A percentile compares a stretch with the other conserved stretches of the same genome.
These are phyloP conservation scores for Siderastrea siderea DNA, from an alignment of 92 coral and sea anemone species.

Conservation along the genomic window DNA sequence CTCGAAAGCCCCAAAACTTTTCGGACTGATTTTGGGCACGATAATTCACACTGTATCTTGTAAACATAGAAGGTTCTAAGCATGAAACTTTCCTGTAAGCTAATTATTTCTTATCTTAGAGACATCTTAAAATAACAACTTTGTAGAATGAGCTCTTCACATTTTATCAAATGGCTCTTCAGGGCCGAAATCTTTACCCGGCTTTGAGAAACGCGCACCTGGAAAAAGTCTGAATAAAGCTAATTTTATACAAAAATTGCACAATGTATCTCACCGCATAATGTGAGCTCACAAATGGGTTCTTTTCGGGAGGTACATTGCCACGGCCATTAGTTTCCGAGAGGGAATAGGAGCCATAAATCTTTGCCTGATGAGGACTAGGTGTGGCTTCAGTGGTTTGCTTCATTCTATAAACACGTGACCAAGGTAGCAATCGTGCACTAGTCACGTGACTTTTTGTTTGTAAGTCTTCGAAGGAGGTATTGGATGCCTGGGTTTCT, in stretches of 20 bases:
- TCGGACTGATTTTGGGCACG: too few species aligned
- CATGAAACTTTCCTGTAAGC: too few species aligned
- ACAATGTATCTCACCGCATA: neutral
- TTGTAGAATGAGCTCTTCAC: too few species aligned
- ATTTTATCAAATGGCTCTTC: too few species aligned
- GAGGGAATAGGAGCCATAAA: constrained; percentile 24
- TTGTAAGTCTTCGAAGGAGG: constrained; percentile 4
- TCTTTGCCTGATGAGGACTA: neutral
- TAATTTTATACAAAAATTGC: neutral
- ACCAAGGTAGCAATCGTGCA: constrained; percentile 26
- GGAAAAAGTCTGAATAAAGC: neutral
- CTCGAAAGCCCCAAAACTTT: too few species aligned
- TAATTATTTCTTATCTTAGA: too few species aligned
- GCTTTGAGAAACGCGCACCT: too few species aligned
- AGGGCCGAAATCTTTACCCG: too few species aligned
- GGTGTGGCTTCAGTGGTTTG: constrained; percentile 1
- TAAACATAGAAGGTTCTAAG: too few species aligned
- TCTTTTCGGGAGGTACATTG: neutral
- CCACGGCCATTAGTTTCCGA: constrained; percentile 15
- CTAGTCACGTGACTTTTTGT: constrained; percentile 11
- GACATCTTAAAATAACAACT: too few species aligned
- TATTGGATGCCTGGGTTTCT: neutral
- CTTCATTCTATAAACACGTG: constrained; percentile 47
- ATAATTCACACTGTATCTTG: too few species aligned
- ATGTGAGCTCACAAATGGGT: neutral